These are phyloP conservation scores for Vireo altiloquus DNA, from an alignment of 2,113 vertebrate species.

Conservation along the genomic window DNA sequence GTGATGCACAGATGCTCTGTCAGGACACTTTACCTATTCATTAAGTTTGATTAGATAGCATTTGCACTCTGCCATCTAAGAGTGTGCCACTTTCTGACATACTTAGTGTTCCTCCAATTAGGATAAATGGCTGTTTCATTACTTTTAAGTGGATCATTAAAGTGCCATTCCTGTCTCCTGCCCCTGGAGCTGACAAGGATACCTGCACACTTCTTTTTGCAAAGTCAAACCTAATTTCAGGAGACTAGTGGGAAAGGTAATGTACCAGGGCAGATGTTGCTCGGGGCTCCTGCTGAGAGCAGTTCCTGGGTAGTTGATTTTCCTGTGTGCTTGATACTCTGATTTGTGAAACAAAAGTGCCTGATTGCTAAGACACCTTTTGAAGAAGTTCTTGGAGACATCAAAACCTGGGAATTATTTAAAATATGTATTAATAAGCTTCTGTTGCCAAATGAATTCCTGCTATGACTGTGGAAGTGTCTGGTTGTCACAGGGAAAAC, in stretches of 20 bases:
- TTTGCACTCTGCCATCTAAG: constrained; percentile 39
- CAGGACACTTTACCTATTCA: neutral
- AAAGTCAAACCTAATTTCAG: constrained; percentile 37
- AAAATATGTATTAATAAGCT: neutral
- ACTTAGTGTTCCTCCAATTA: constrained; percentile 43
- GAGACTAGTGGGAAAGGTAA: constrained; percentile 13
- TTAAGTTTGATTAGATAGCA: constrained; percentile 42
- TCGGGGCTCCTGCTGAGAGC: neutral
- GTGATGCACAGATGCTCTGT: constrained; percentile 18
- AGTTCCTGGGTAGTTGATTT: neutral
- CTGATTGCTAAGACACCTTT: neutral
- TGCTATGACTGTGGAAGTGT: neutral
- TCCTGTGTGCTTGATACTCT: neutral
- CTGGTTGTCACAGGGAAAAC: neutral
- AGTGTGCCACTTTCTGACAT: constrained; percentile 14
- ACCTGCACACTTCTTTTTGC: neutral
- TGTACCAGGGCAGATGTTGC: constrained; percentile 7
- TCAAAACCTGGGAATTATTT: neutral
- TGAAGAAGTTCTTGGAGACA: neutral
- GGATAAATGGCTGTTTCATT: constrained; percentile 52
- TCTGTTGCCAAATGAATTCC: neutral
- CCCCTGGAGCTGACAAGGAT: constrained; percentile 20
- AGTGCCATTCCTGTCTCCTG: constrained; percentile 8
- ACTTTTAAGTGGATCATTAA: constrained; percentile 47
- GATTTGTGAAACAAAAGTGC: neutral